Percentiles rank a stretch among this genome's conserved stretches.
These are phyloP conservation scores for Dendrolimus pini DNA, from an alignment of 2,888 invertebrate genomes.

Conservation along the genomic window DNA sequence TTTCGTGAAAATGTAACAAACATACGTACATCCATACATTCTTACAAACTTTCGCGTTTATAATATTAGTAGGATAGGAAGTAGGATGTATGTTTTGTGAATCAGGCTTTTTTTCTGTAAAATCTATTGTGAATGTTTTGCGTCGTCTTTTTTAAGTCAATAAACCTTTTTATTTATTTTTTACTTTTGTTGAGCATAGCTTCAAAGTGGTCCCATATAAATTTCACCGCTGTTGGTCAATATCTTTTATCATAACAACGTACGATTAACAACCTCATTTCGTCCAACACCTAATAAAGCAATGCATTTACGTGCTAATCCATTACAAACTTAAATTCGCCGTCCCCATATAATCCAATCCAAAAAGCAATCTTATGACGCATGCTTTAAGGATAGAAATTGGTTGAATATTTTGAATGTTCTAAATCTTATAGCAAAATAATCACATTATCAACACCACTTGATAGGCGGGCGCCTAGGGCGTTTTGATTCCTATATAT, in stretches of 20 bases:
- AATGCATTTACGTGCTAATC: slow-evolving; percentile 34
- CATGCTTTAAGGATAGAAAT: slow-evolving; percentile 25
- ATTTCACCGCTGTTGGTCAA: neutral
- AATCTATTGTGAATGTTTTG: too few relatives aligned
- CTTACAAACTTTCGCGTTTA: too few relatives aligned
- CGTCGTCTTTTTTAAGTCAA: too few relatives aligned
- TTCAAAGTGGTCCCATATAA: too few relatives aligned
- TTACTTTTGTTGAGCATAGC: too few relatives aligned
- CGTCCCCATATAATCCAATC: slow-evolving; percentile 15
- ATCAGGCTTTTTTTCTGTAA: too few relatives aligned
- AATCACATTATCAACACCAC: slow-evolving; percentile 48
- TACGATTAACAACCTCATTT: slow-evolving; percentile 52
- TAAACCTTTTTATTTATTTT: too few relatives aligned
- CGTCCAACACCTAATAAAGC: slow-evolving; percentile 60
- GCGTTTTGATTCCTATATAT: slow-evolving; percentile 39
- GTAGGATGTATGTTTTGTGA: too few relatives aligned
- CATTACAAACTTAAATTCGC: slow-evolving; percentile 18
- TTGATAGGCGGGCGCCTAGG: slow-evolving; percentile 47
- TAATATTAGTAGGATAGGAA: too few relatives aligned
- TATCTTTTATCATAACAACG: slow-evolving; percentile 19
- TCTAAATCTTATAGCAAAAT: slow-evolving; percentile 23
- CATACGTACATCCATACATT: too few relatives aligned
- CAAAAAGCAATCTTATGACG: slow-evolving; percentile 21
- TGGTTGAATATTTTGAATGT: slow-evolving; percentile 11
- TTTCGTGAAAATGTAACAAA: too few relatives aligned